These are phyloP conservation scores for Drosophila austrosaltans DNA, from an alignment of 2,888 invertebrate species.

Conservation along the genomic window DNA sequence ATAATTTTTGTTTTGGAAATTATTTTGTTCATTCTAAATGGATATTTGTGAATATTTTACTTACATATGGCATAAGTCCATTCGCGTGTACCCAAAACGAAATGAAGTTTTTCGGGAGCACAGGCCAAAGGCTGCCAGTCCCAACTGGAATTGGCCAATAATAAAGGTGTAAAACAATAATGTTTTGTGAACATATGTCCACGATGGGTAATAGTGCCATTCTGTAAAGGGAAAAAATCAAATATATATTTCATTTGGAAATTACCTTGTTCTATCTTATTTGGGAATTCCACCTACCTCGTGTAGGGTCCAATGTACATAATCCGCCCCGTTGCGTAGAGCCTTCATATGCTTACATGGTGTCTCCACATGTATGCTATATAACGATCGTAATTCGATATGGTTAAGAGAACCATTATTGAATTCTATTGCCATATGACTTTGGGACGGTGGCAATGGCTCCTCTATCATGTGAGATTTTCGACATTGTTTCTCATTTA, in stretches of 20 bases:
- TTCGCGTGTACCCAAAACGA: slow-evolving; percentile 70
- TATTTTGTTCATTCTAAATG: slow-evolving; percentile 29
- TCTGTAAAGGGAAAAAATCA: slow-evolving; percentile 38
- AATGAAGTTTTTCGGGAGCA: slow-evolving; percentile 68
- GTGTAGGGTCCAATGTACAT: slow-evolving; percentile 60
- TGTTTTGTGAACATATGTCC: slow-evolving; percentile 68
- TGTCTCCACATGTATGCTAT: slow-evolving; percentile 62
- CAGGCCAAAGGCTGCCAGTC: slow-evolving; percentile 79
- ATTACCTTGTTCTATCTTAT: too few relatives aligned
- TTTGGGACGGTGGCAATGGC: slow-evolving; percentile 29
- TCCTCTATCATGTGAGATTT: background rate
- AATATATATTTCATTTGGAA: background rate
- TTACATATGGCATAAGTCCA: slow-evolving; percentile 81
- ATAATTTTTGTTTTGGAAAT: background rate
- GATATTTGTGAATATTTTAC: slow-evolving; percentile 31
- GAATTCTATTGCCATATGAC: slow-evolving; percentile 47
- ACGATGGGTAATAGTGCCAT: slow-evolving; percentile 71
- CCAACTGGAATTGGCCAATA: slow-evolving; percentile 58
- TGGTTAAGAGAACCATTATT: slow-evolving; percentile 53
- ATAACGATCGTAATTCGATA: slow-evolving; percentile 47
- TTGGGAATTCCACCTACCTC: slow-evolving; percentile 42
- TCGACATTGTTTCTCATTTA: slow-evolving; percentile 47
- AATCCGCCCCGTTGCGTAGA: slow-evolving; percentile 47
- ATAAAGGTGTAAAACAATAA: slow-evolving; percentile 69
- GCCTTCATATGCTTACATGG: slow-evolving; percentile 76